Percentiles rank a stretch among this genome's conserved stretches.
phyloP scores from a whole-genome alignment of 1,140 invertebrate species.

The Drosophila pseudoananassae region DNA sequence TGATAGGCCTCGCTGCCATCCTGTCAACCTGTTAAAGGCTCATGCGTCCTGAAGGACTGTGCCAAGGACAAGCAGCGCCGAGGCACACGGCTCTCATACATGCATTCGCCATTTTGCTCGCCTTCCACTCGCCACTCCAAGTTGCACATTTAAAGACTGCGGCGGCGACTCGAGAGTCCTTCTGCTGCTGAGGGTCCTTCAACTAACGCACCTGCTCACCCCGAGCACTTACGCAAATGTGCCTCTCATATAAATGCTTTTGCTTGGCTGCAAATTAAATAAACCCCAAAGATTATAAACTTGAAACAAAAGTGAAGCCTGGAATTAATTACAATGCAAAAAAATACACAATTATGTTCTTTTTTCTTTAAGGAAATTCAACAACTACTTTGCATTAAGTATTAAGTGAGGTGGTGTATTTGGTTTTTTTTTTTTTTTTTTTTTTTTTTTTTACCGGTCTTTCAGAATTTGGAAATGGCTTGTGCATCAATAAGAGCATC shows the following conservation, averaged over 20 bases:
- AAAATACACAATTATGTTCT: not conserved
- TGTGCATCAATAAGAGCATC: too few species aligned
- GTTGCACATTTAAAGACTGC: slow-evolving; percentile 69
- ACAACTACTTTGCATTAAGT: not conserved
- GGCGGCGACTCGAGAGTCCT: slow-evolving; percentile 57
- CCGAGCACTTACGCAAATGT: slow-evolving; percentile 24
- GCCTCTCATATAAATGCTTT: slow-evolving; percentile 29
- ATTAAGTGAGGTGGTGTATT: too few species aligned
- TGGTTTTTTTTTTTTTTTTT: too few species aligned
- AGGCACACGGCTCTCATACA: slow-evolving; percentile 51
- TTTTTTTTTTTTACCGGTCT: too few species aligned
- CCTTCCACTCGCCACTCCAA: slow-evolving; percentile 22
- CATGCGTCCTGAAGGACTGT: slow-evolving; percentile 43
- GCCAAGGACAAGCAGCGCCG: slow-evolving; percentile 24
- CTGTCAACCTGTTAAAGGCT: slow-evolving; percentile 14
- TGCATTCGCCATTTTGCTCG: slow-evolving; percentile 42
- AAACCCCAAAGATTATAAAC: slow-evolving; percentile 41
- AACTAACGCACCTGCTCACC: slow-evolving; percentile 34
- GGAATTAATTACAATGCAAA: not conserved
- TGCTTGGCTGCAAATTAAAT: slow-evolving; percentile 50
- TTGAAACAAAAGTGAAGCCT: slow-evolving; percentile 30
- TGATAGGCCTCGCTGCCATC: slow-evolving; percentile 13
- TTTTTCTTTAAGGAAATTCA: not conserved
- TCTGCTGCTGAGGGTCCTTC: slow-evolving; percentile 55
- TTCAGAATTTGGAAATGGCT: too few species aligned